phyloP scores from a whole-genome alignment of 2,113 vertebrate genomes.

The Cyanoramphus novaezelandiae region DNA sequence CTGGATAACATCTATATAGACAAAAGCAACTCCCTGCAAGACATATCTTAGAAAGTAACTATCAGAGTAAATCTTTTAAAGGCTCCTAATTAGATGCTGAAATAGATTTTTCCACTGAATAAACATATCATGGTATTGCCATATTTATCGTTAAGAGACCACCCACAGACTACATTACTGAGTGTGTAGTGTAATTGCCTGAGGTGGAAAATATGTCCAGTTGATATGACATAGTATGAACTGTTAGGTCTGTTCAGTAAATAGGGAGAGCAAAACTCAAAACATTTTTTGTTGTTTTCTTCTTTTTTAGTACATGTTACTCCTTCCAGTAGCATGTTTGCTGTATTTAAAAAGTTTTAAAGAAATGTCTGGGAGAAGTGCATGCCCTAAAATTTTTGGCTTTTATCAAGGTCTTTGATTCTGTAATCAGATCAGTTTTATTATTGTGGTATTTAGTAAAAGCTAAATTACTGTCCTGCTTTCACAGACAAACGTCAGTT shows the following conservation, averaged over 20 bases:
- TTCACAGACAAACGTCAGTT: background rate
- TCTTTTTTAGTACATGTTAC: background rate
- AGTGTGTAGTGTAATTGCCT: constrained; percentile 53
- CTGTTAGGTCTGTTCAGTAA: constrained; percentile 2
- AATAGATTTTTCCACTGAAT: constrained; percentile 70
- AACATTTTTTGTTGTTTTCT: background rate
- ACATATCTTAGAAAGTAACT: constrained; percentile 44
- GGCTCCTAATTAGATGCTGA: constrained; percentile 70
- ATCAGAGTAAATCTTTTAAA: constrained; percentile 65
- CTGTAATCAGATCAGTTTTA: background rate
- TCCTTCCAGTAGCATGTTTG: background rate
- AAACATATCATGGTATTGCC: constrained; percentile 66
- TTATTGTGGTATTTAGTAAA: background rate
- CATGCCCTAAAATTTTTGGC: background rate
- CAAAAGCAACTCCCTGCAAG: constrained; percentile 35
- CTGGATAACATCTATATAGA: constrained; percentile 65
- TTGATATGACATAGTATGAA: constrained; percentile 38
- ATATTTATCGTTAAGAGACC: constrained; percentile 71
- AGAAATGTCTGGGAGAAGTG: background rate
- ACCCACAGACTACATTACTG: constrained; percentile 67
- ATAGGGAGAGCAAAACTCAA: background rate
- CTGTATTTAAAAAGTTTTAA: background rate
- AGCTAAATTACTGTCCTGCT: background rate
- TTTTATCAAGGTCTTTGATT: background rate
- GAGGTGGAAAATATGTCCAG: constrained; percentile 40